A percentile compares a stretch with the other conserved stretches of the same genome.
These are phyloP conservation scores for Sceloporus undulatus DNA, from an alignment of 2,113 vertebrate species.

Conservation along the genomic window DNA sequence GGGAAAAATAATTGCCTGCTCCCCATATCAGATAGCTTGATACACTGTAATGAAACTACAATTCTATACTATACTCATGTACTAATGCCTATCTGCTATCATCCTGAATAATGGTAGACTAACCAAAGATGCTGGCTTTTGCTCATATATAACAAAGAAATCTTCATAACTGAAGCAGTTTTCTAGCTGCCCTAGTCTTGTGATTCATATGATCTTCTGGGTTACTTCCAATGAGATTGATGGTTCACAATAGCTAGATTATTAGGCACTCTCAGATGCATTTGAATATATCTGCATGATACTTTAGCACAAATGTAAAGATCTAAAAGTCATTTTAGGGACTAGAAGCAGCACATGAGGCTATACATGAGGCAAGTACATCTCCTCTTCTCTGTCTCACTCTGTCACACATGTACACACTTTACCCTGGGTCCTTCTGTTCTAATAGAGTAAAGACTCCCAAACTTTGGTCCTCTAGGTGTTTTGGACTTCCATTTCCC, in stretches of 20 bases:
- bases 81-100: no score
- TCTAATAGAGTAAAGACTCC: not conserved
- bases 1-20: no score
- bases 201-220: not conserved
- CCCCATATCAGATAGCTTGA: no score
- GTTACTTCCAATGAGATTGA: no score
- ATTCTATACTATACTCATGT: no score
- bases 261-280: no score
- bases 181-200: not conserved
- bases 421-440: not conserved
- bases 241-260: no score
- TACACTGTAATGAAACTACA: no score
- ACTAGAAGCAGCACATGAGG: not conserved
- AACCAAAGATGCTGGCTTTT: not conserved
- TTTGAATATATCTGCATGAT: no score
- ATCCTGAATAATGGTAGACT: not conserved
- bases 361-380: not conserved
- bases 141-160: not conserved
- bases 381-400: slow-evolving; percentile 4
- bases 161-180: not conserved
- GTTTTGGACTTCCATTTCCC: no score
- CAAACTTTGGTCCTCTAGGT: no score
- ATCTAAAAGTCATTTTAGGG: not conserved
- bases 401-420: not conserved
- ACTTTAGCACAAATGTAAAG: no score